Evolutionary conservation across 2,888 invertebrate species (phyloP).

Genomic region (Phengaris arion): DNA sequence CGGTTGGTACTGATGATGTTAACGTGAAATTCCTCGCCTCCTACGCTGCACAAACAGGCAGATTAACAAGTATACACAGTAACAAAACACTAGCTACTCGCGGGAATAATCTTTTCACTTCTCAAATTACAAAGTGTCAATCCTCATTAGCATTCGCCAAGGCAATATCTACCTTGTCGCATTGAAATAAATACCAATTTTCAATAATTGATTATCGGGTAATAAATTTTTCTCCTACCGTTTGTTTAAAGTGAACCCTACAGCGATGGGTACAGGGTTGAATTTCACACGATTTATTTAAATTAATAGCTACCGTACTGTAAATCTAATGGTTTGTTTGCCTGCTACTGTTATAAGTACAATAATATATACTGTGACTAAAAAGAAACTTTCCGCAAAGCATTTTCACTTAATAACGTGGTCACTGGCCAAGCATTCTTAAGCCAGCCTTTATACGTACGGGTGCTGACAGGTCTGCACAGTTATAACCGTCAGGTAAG

Average conservation of each 20-base stretch:
- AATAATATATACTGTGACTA: background rate
- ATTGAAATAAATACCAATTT: constrained; percentile 7
- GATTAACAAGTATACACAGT: constrained; percentile 27
- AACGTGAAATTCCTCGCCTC: constrained; percentile 25
- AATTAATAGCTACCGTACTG: constrained; percentile 19
- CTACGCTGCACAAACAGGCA: constrained; percentile 22
- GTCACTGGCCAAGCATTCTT: background rate
- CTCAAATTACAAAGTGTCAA: constrained; percentile 35
- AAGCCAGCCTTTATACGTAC: too few relatives aligned
- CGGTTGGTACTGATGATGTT: constrained; percentile 1
- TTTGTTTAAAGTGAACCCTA: background rate
- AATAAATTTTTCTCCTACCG: background rate
- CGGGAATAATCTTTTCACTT: constrained; percentile 30
- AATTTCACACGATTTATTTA: background rate
- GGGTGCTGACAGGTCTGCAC: too few relatives aligned
- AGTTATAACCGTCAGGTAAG: too few relatives aligned
- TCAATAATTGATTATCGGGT: constrained; percentile 15
- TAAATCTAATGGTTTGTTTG: constrained; percentile 28
- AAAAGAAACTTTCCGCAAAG: constrained; percentile 3
- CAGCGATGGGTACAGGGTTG: background rate
- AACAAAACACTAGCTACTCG: constrained; percentile 23
- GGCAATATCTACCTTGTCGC: constrained; percentile 8
- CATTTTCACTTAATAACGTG: background rate
- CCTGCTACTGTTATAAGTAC: constrained; percentile 19
- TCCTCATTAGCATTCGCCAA: constrained; percentile 28